These are phyloP conservation scores for Scotopteryx bipunctaria DNA, from an alignment of 2,888 invertebrate genomes.

Conservation along the genomic window DNA sequence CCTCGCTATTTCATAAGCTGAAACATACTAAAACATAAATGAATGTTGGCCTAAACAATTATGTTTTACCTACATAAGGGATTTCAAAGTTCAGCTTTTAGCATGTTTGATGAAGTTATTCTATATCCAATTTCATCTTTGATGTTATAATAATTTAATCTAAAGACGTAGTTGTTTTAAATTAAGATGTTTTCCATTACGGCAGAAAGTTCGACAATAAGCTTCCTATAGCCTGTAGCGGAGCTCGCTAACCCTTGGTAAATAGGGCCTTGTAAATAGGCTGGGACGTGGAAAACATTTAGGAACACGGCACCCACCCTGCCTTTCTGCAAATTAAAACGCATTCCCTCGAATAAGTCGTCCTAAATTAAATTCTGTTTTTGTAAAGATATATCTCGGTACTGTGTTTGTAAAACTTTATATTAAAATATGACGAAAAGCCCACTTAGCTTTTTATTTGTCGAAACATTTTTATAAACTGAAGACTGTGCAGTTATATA, in stretches of 20 bases:
- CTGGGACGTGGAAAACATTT: conserved; percentile 61
- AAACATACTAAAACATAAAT: too few species aligned
- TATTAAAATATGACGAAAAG: conserved; percentile 17
- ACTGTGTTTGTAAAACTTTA: conserved; percentile 16
- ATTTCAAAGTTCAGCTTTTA: too few species aligned
- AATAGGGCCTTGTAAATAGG: conserved; percentile 75
- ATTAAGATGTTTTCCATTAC: conserved; percentile 22
- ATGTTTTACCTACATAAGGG: too few species aligned
- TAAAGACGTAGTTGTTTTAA: conserved; percentile 20
- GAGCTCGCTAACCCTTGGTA: conserved; percentile 51
- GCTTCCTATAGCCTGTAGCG: conserved; percentile 14
- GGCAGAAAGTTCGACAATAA: conserved; percentile 24
- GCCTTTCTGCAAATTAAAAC: conserved; percentile 73
- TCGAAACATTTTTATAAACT: background rate
- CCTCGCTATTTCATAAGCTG: too few species aligned
- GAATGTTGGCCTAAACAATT: too few species aligned
- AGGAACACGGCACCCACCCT: conserved; percentile 61
- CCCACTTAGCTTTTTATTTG: conserved; percentile 1
- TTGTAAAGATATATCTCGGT: conserved; percentile 25
- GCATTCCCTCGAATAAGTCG: conserved; percentile 34
- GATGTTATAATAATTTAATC: background rate
- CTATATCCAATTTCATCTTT: too few species aligned
- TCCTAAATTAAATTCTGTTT: conserved; percentile 31
- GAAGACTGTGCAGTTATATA: too few species aligned
- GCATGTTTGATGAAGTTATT: too few species aligned